phyloP scores from a whole-genome alignment of 2,113 vertebrate genomes.

The Vulpes lagopus region DNA sequence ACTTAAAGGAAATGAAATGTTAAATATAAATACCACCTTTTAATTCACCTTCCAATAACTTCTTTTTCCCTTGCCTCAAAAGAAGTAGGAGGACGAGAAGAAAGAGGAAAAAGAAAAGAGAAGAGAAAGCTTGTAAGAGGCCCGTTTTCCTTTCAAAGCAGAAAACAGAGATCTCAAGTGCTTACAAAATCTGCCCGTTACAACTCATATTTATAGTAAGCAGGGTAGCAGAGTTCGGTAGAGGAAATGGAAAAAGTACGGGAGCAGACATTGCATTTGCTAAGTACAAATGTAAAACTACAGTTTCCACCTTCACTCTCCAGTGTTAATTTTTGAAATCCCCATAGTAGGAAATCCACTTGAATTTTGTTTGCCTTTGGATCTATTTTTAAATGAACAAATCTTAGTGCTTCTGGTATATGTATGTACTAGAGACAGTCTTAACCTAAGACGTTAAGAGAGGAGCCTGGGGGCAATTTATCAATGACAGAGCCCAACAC shows the following conservation, averaged over 20 bases:
- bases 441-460: conserved; percentile 71
- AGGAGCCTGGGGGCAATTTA: conserved; percentile 62
- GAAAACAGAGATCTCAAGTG: neutral
- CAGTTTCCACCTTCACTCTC: conserved; percentile 57
- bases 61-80: neutral
- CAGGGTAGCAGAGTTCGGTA: neutral
- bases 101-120: neutral
- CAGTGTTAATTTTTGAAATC: conserved; percentile 67
- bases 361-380: conserved; percentile 78
- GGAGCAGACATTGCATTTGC: neutral
- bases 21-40: neutral
- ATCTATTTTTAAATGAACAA: conserved; percentile 78
- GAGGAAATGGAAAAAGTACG: neutral
- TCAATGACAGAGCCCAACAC: conserved; percentile 73
- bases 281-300: conserved; percentile 20
- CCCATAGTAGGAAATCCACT: conserved; percentile 69
- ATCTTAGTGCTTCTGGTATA: conserved; percentile 63
- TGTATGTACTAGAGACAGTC: conserved; percentile 62
- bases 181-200: neutral
- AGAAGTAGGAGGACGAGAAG: neutral
- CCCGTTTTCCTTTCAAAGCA: neutral
- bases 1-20: conserved; percentile 15
- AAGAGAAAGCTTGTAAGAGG: neutral
- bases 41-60: neutral
- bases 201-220: neutral